phyloP scores from a whole-genome alignment of 2,113 vertebrate species.

The Podilymbus podiceps region DNA sequence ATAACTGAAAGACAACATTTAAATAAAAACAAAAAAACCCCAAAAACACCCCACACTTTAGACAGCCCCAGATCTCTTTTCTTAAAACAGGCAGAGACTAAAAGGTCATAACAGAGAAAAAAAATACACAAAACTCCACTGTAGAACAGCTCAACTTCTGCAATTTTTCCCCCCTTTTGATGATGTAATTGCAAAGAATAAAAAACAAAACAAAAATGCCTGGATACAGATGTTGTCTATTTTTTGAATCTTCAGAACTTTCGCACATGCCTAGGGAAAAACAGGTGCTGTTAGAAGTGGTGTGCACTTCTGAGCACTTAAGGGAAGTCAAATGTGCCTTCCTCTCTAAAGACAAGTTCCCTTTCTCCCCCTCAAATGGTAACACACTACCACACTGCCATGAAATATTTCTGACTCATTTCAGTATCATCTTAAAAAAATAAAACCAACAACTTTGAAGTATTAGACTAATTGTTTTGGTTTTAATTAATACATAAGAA shows the following conservation, averaged over 20 bases:
- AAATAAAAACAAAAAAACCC: too few species aligned
- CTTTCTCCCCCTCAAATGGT: background rate
- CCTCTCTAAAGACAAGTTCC: background rate
- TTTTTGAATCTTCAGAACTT: background rate
- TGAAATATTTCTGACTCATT: background rate
- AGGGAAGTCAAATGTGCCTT: background rate
- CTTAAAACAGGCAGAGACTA: background rate
- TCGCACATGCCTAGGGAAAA: conserved; percentile 31
- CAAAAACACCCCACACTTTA: background rate
- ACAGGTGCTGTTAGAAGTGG: conserved; percentile 4
- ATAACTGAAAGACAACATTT: background rate
- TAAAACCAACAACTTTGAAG: background rate
- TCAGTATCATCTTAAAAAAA: background rate
- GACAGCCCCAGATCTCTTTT: background rate
- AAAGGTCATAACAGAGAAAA: background rate
- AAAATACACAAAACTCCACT: background rate
- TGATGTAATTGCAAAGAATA: background rate
- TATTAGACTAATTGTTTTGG: background rate
- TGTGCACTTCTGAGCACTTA: background rate
- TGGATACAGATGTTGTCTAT: background rate
- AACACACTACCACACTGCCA: background rate
- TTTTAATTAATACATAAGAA: background rate
- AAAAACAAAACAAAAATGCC: background rate
- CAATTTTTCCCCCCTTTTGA: background rate
- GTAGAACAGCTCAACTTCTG: background rate